phyloP scores from a whole-genome alignment of 2,888 invertebrate genomes.

The Limnephilus marmoratus region DNA sequence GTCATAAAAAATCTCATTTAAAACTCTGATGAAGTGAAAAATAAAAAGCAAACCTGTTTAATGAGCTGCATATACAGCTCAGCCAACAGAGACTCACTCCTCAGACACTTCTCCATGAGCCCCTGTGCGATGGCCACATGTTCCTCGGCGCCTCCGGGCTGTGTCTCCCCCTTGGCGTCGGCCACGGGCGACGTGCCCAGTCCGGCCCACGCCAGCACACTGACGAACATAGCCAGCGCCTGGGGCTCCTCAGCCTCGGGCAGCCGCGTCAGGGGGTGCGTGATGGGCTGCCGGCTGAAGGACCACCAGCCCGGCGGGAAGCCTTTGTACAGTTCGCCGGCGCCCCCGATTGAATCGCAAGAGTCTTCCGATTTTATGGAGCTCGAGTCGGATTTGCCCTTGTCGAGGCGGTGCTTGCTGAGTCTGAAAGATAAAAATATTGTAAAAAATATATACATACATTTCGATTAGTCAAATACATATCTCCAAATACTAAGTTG shows the following conservation, averaged over 20 bases:
- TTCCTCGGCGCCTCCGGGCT: conserved; percentile 86
- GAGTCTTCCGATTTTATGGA: conserved; percentile 72
- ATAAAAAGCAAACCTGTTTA: conserved; percentile 80
- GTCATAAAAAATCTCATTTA: too few species aligned
- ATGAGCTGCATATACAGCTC: conserved; percentile 95
- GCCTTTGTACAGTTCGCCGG: conserved; percentile 90
- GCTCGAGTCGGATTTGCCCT: conserved; percentile 82
- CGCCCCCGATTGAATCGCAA: conserved; percentile 76
- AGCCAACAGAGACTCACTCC: conserved; percentile 91
- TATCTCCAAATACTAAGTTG: too few species aligned
- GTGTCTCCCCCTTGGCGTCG: conserved; percentile 73
- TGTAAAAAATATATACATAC: background rate
- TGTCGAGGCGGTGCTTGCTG: conserved; percentile 90
- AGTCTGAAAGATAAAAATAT: conserved; percentile 70
- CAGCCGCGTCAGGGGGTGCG: conserved; percentile 90
- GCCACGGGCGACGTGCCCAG: conserved; percentile 79
- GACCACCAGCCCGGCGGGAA: conserved; percentile 94
- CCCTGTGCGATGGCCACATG: conserved; percentile 92
- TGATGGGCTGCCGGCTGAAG: conserved; percentile 87
- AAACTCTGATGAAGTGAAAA: background rate
- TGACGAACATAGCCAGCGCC: conserved; percentile 92
- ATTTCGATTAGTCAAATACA: too few species aligned
- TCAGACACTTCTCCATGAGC: conserved; percentile 93
- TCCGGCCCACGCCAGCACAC: conserved; percentile 93
- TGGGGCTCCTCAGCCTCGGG: conserved; percentile 92